phyloP scores from a whole-genome alignment of 2,113 vertebrate genomes.

The Micronycteris hirsuta region DNA sequence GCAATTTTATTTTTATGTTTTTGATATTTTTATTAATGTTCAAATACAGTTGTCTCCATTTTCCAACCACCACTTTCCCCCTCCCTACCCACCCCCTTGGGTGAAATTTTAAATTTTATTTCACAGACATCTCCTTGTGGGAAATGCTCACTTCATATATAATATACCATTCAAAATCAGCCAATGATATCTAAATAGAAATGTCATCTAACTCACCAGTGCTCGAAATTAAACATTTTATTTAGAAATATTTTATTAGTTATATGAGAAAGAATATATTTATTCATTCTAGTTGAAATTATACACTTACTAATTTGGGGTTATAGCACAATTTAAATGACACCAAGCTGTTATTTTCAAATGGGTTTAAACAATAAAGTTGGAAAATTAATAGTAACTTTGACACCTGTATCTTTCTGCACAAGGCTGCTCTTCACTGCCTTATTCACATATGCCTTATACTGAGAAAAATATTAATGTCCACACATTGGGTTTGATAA shows the following conservation, averaged over 20 bases:
- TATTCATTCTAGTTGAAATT: neutral
- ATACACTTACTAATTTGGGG: neutral
- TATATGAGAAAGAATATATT: neutral
- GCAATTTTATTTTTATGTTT: neutral
- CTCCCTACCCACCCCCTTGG: neutral
- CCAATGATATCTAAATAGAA: neutral
- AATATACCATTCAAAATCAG: neutral
- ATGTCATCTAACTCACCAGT: neutral
- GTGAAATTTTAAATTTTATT: neutral
- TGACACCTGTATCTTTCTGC: neutral
- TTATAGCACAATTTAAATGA: neutral
- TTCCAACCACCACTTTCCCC: too few species aligned
- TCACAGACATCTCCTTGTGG: neutral
- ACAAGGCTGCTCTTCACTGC: neutral
- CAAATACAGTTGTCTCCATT: too few species aligned
- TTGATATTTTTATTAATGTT: too few species aligned
- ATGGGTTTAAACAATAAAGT: neutral
- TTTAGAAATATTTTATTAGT: neutral
- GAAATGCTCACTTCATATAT: neutral
- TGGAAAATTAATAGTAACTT: neutral
- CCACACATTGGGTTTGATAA: neutral
- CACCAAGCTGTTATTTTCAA: neutral
- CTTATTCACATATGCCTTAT: neutral
- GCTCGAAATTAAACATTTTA: neutral
- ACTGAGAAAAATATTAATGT: neutral